Evolutionary conservation across 2,113 vertebrate genomes (phyloP), one percentile per base, ranked within the genome.

Genomic region (Zosterops borbonicus): DNA sequence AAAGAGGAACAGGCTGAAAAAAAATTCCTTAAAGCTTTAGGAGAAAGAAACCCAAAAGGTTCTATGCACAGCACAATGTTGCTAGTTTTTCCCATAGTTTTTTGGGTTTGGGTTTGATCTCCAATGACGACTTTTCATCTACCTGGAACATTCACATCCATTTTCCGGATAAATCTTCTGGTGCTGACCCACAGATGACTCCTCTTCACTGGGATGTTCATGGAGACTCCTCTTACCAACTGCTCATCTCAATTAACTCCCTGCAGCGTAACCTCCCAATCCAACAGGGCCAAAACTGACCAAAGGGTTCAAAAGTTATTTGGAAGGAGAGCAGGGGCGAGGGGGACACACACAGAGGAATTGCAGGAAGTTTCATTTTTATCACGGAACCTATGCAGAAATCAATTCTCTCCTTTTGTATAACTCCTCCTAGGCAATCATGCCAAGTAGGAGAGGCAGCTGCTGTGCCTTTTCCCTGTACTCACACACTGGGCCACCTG

Each of bases 291-390:
- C 62, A 74, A 31, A 69, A 29, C 64, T 25, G 39, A 55, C 56
- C 52, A 29, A 70, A 87, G 60, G 37, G 83, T 83, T 87, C 87
- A 87, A 81, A 96, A 95, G 80, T 91, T 91, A 55, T 55, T 89
- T 89, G 77, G 78, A 75, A 90, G 53, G 65, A 67, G 27, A 69
- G 71, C 3, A 3, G n/a, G 52, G 41, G 0, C 0, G 17, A 78
- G 44, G 50, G 50, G 77, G 76, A 52, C 0, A 0, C 80, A 41
- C 42, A 49, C 22, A 74, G 55, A 49, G 63, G 28, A 92, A 70
- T 16, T 53, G 46, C 59, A 63, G 55, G 42, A 70, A 35, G 69
- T 75, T 84, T 76, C 23, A 29, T 82, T 92, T 90, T 76, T 76
- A n/a, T 68, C 11, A n/a, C 1, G 3, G 82, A 92, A 82, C 39